Conservation (phyloP, 1,140 invertebrate genomes). For the Harpegnathos saltator region DNA sequence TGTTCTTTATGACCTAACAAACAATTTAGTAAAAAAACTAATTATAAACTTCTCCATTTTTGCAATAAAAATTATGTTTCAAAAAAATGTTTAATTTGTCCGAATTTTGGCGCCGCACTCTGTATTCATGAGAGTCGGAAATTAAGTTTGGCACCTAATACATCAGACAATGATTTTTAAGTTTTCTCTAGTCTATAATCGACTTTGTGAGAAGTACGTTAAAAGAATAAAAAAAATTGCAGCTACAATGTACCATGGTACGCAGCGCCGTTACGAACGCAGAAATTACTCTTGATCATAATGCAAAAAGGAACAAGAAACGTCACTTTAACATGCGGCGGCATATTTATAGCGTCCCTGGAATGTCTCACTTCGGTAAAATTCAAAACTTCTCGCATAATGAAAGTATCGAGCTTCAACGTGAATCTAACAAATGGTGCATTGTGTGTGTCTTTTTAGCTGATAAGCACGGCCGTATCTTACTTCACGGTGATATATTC, state of each 20-base stretch:
- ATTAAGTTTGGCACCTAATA: no score
- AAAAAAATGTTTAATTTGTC: no score
- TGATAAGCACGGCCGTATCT: conserved; percentile 15
- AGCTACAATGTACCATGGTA: conserved; percentile 47
- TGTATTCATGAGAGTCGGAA: no score
- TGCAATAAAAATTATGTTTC: no score
- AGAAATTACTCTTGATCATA: conserved; percentile 35
- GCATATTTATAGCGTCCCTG: conserved; percentile 14
- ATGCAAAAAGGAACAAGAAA: conserved; percentile 32
- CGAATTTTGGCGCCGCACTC: no score
- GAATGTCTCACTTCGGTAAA: conserved; percentile 44
- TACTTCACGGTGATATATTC: conserved; percentile 38
- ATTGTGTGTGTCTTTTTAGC: conserved; percentile 32
- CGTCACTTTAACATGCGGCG: conserved; percentile 1
- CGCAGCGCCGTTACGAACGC: conserved; percentile 21
- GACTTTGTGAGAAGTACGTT: conserved; percentile 2
- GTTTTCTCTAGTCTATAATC: not conserved
- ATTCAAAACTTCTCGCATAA: not conserved
- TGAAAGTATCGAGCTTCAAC: not conserved
- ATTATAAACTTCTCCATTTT: no score
- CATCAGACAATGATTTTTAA: not conserved
- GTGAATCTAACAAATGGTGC: not conserved
- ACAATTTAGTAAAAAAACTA: no score
- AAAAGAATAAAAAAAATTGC: not conserved
- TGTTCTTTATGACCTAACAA: no score